Conservation (phyloP, 92 coral and sea anemone species). For the Virgularia gustaviana region DNA sequence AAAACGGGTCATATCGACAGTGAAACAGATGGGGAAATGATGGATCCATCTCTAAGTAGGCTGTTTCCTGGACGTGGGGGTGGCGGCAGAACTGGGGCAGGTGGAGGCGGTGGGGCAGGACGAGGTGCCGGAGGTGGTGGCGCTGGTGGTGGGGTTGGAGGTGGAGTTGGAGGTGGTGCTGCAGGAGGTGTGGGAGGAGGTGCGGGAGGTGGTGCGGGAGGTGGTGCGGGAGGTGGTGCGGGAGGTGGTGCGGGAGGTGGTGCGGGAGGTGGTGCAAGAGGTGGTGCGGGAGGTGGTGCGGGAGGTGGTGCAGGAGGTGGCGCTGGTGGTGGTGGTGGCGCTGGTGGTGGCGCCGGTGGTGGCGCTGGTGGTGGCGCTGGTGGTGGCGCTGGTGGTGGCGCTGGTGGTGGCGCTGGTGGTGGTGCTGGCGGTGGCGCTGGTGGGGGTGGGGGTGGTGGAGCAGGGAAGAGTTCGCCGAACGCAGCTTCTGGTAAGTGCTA, state of each 20-base stretch:
- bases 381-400: neutral
- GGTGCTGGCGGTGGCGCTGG: slow-evolving; percentile 41
- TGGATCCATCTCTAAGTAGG: no score
- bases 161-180: slow-evolving; percentile 40
- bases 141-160: slow-evolving; percentile 46
- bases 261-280: slow-evolving; percentile 22
- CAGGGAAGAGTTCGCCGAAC: neutral
- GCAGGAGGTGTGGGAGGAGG: slow-evolving; percentile 53
- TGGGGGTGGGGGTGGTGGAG: slow-evolving; percentile 44
- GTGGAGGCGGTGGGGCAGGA: slow-evolving; percentile 34
- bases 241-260: slow-evolving; percentile 31
- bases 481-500: slow-evolving; percentile 29
- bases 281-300: slow-evolving; percentile 14
- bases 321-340: slow-evolving; percentile 1
- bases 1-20: no score
- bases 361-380: neutral
- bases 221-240: slow-evolving; percentile 25
- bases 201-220: slow-evolving; percentile 51
- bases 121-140: slow-evolving; percentile 41
- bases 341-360: neutral
- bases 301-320: slow-evolving; percentile 2
- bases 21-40: no score
- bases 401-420: slow-evolving; percentile 17
- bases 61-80: slow-evolving; percentile 41
- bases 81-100: slow-evolving; percentile 32